Percentiles rank a stretch among this genome's conserved stretches.
Evolutionary conservation across 2,797 vertebrate genomes (phyloP).

Genomic region (Dallia pectoralis): DNA sequence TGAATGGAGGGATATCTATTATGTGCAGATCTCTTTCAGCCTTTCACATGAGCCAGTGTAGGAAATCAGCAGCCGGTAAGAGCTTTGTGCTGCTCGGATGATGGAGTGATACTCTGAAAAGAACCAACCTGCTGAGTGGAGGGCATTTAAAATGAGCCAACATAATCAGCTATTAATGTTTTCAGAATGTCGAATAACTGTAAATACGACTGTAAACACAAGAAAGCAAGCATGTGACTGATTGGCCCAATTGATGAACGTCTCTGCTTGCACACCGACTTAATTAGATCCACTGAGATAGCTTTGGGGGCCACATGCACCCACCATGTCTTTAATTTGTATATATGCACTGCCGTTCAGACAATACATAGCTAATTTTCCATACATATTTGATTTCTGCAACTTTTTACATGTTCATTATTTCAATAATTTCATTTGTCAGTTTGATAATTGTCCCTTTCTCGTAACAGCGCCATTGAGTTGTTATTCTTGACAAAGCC

Average conservation of each 20-base stretch:
- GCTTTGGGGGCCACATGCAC: constrained; percentile 1
- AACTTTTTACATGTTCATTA: neutral
- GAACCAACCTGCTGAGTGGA: constrained; percentile 44
- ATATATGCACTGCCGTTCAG: too few relatives aligned
- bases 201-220: constrained; percentile 59
- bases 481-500: too few relatives aligned
- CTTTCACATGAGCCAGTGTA: neutral
- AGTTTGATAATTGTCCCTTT: too few relatives aligned
- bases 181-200: constrained; percentile 57
- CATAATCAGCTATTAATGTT: constrained; percentile 60
- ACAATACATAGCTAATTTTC: neutral
- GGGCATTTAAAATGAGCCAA: constrained; percentile 49
- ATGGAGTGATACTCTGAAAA: constrained; percentile 6
- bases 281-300: constrained; percentile 32
- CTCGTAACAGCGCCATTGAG: too few relatives aligned
- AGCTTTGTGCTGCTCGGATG: constrained; percentile 10
- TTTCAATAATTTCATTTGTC: neutral
- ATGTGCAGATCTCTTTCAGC: constrained; percentile 2
- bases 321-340: too few relatives aligned
- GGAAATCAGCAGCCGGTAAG: constrained; percentile 3
- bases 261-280: constrained; percentile 40
- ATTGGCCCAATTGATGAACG: constrained; percentile 43
- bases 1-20: neutral
- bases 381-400: neutral
- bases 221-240: constrained; percentile 45